Evolutionary conservation across 2,797 vertebrate species (phyloP).

Genomic region (Cottoperca gobio): DNA sequence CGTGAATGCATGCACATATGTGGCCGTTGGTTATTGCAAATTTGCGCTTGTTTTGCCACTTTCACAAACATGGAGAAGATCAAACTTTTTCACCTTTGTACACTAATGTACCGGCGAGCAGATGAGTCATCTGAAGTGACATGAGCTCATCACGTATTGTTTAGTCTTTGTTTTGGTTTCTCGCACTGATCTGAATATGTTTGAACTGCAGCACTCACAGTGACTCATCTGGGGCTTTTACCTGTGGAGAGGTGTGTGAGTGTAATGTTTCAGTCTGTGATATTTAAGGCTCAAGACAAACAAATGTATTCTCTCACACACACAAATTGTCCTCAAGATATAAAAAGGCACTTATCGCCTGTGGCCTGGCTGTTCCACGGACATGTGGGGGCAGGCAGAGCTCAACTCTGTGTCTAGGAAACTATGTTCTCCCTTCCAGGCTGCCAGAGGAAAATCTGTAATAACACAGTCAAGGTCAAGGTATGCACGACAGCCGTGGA

Average conservation of each 20-base stretch:
- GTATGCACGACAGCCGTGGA: not conserved
- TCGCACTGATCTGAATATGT: conserved; percentile 11
- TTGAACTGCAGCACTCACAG: not conserved
- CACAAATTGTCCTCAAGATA: conserved; percentile 16
- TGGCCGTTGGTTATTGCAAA: too few species aligned
- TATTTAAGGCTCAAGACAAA: conserved; percentile 3
- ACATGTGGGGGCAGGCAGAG: conserved; percentile 59
- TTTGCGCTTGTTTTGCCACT: too few species aligned
- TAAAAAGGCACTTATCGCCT: conserved; percentile 18
- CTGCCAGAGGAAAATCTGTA: not conserved
- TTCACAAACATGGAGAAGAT: too few species aligned
- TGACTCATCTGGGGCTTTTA: conserved; percentile 54
- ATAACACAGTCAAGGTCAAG: conserved; percentile 45
- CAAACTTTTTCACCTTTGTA: not conserved
- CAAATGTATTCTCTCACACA: not conserved
- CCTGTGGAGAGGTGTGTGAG: conserved; percentile 25
- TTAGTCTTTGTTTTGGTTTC: conserved; percentile 57
- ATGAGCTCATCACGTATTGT: conserved; percentile 22
- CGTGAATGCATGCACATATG: too few species aligned
- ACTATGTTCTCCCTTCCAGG: conserved; percentile 22
- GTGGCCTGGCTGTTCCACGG: conserved; percentile 7
- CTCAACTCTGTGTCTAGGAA: conserved; percentile 4
- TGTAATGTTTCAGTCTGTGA: conserved; percentile 2
- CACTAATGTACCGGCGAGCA: not conserved
- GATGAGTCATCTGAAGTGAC: conserved; percentile 32